A percentile compares a stretch with the other conserved stretches of the same genome.
Evolutionary conservation across 2,113 vertebrate genomes (phyloP).

Genomic region (Danionella cerebrum): DNA sequence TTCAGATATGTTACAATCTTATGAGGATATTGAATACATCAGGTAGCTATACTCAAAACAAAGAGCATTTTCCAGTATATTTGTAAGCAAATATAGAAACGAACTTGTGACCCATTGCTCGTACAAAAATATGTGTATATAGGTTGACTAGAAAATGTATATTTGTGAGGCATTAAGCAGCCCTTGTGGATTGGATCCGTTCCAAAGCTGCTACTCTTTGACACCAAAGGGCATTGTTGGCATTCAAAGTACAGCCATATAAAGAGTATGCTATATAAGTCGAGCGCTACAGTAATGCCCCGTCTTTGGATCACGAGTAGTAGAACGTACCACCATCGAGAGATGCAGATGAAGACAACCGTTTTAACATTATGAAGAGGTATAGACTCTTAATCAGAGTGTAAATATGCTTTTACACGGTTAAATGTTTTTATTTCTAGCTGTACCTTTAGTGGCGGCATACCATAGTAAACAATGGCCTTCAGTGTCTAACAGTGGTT

Average conservation of each 20-base stretch:
- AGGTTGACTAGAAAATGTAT: slow-evolving; percentile 13
- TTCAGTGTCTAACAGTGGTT: neutral
- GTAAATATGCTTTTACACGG: neutral
- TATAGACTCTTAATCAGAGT: neutral
- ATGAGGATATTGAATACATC: neutral
- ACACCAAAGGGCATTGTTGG: slow-evolving; percentile 25
- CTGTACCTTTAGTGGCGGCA: neutral
- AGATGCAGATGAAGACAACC: slow-evolving; percentile 49
- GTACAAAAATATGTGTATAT: slow-evolving; percentile 27
- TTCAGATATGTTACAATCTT: neutral
- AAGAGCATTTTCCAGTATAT: neutral
- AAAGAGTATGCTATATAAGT: slow-evolving; percentile 5
- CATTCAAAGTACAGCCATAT: neutral
- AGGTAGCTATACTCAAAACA: neutral
- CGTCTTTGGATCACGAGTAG: slow-evolving; percentile 10
- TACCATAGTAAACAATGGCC: neutral
- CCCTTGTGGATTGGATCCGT: neutral
- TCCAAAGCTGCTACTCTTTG: neutral
- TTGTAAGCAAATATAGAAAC: neutral
- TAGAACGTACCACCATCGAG: neutral
- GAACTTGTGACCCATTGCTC: neutral
- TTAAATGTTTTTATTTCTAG: neutral
- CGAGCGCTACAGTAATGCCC: slow-evolving; percentile 3
- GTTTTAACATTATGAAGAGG: slow-evolving; percentile 51
- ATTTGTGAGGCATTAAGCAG: neutral